phyloP scores from a whole-genome alignment of 1,140 invertebrate species.

The Pteromalus puparum region DNA sequence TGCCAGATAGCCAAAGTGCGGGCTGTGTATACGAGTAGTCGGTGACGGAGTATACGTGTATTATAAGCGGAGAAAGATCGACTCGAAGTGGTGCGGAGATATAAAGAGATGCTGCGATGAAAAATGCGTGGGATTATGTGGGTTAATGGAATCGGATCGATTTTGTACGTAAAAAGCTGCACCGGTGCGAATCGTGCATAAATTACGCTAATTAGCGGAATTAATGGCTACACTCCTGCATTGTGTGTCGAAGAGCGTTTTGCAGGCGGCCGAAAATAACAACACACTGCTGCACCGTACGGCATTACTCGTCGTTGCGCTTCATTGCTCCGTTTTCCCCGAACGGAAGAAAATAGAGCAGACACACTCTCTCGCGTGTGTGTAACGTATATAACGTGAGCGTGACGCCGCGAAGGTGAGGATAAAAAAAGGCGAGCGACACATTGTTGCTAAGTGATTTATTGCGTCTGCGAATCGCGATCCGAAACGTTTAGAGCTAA shows the following conservation, averaged over 20 bases:
- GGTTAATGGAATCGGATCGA: neutral
- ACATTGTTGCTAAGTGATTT: neutral
- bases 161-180: neutral
- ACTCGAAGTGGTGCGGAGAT: no score
- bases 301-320: neutral
- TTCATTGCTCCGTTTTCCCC: neutral
- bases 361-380: neutral
- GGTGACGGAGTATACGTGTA: neutral
- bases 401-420: neutral
- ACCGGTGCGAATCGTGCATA: no score
- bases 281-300: neutral
- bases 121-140: neutral
- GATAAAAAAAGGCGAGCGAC: neutral
- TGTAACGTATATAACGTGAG: neutral
- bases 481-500: neutral
- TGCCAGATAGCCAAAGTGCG: constrained; percentile 27
- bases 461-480: neutral
- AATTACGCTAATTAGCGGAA: neutral
- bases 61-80: neutral
- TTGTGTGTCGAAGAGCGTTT: neutral
- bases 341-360: constrained; percentile 1
- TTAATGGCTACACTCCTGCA: neutral
- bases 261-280: neutral
- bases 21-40: neutral
- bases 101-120: neutral